Percentiles rank a stretch among this genome's conserved stretches.
These are phyloP conservation scores for Littorina saxatilis DNA, from an alignment of 1,140 invertebrate genomes.

Conservation along the genomic window DNA sequence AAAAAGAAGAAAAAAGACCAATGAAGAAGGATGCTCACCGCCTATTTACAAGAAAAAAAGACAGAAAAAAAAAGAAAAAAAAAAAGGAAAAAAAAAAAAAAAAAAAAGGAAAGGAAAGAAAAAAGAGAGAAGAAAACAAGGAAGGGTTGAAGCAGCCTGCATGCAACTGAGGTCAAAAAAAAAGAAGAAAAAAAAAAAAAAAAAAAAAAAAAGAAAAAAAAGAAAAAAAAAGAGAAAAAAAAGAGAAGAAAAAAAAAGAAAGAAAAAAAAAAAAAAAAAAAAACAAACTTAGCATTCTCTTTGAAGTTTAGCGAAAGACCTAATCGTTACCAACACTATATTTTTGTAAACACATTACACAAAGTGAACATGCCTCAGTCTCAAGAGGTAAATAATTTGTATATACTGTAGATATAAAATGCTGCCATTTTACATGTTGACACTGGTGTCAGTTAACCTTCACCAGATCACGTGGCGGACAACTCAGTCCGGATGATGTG, in stretches of 20 bases:
- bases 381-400: not conserved
- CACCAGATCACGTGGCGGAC: too few species aligned
- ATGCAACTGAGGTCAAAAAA: too few species aligned
- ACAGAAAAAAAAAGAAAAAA: not conserved
- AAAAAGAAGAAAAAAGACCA: too few species aligned
- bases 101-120: not conserved
- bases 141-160: not conserved
- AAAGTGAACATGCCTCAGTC: too few species aligned
- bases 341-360: not conserved
- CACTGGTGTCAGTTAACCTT: too few species aligned
- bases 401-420: not conserved
- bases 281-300: not conserved
- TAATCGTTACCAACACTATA: not conserved
- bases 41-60: not conserved
- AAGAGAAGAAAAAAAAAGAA: not conserved
- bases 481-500: too few species aligned
- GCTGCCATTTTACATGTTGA: too few species aligned
- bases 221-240: not conserved
- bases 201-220: not conserved
- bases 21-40: too few species aligned
- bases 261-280: not conserved
- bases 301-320: not conserved
- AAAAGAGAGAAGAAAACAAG: not conserved
- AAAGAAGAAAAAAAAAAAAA: not conserved
- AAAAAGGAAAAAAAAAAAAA: not conserved